Evolutionary conservation across 2,113 vertebrate genomes (phyloP), one percentile per base, ranked within the genome.

Genomic region (Salvelinus namaycush): DNA sequence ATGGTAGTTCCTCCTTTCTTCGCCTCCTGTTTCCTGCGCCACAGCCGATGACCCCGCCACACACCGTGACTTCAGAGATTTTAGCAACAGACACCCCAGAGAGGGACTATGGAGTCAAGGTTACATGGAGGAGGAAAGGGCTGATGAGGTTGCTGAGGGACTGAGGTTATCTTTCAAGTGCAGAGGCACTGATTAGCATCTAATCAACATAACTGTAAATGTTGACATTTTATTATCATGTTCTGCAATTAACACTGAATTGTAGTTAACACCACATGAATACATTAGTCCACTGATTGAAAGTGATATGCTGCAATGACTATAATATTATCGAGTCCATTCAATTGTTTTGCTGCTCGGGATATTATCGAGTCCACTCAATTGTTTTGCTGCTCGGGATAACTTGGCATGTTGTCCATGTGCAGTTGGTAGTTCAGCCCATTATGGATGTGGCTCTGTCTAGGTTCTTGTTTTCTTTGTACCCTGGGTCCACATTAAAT

Each of bases 41-140:
- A 0, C 76, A 69, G 29, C 65, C 87, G 0, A 72, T 0, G 8
- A 29, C 20, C 0, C 79, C 83, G 3, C 76, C 91, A 1, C 70
- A 6, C 68, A 44, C 39, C 9, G 39, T 20, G 5, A 85, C 87
- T 22, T 44, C 39, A 44, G 39, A 44, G 13, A 76, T 94, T 4
- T 91, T 98, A 75, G 97, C 94, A 3, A 60, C 87, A 2, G 95
- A 97, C 51, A 98, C 96, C 1, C 97, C 96, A 0, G 95, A 97
- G 85, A 92, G 82, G 0, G 92, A 95, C 78, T 99, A 97, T 6
- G 97, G 96, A 0, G 0, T 98, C 2, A 96, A 92, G 71, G 95
- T 95, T 65, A 97, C 95, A 0, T 98, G 97, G 97, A 94, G 95
- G 51, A 92, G 96, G 67, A 91, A 77, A 73, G 79, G 78, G 0